Evolutionary conservation across 2,797 vertebrate genomes (phyloP).

Genomic region (Ataeniobius toweri): DNA sequence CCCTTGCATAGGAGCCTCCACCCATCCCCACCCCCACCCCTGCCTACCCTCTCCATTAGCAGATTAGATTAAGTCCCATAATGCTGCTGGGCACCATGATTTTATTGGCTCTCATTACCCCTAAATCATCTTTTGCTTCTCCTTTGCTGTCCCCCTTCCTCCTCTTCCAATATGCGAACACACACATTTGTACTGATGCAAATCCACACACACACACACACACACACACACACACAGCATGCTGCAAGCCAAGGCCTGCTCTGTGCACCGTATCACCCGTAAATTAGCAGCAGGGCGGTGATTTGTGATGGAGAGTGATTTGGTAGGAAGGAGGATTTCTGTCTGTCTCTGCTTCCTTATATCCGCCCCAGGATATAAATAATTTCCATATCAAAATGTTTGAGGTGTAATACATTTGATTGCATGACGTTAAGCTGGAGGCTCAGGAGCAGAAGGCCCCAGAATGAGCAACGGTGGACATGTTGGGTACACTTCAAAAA

Average conservation of each 20-base stretch:
- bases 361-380: constrained; percentile 44
- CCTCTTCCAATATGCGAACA: constrained; percentile 46
- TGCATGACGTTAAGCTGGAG: constrained; percentile 24
- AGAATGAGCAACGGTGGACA: background rate
- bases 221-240: constrained; percentile 40
- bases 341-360: constrained; percentile 59
- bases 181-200: constrained; percentile 40
- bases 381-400: constrained; percentile 55
- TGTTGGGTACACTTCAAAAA: too few relatives aligned
- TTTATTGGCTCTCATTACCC: constrained; percentile 79
- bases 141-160: constrained; percentile 4
- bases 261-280: constrained; percentile 32
- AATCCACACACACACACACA: constrained; percentile 10
- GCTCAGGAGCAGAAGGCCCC: constrained; percentile 28
- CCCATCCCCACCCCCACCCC: background rate
- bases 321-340: constrained; percentile 41
- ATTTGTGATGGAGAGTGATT: constrained; percentile 62
- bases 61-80: constrained; percentile 80
- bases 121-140: constrained; percentile 73
- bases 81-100: constrained; percentile 75
- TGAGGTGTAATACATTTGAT: constrained; percentile 31
- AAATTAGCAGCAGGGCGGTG: constrained; percentile 63
- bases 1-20: constrained; percentile 6
- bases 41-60: constrained; percentile 69
- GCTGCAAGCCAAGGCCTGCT: constrained; percentile 51